These are phyloP conservation scores for Hydropsyche tenuis DNA, from an alignment of 1,140 invertebrate genomes.

Conservation along the genomic window DNA sequence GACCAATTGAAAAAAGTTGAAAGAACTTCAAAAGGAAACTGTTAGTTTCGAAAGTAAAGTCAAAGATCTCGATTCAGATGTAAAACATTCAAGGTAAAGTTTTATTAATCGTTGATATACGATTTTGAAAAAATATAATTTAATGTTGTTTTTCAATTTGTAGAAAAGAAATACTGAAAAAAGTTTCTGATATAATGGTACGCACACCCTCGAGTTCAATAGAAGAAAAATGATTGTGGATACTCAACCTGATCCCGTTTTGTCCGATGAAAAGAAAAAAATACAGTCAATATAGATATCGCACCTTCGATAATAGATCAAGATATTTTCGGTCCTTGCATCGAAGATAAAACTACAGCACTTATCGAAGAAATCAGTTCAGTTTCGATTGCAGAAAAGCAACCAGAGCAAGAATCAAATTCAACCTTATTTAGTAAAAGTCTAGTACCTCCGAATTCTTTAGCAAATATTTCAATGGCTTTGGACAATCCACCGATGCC, in stretches of 20 bases:
- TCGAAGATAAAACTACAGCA: slow-evolving; percentile 43
- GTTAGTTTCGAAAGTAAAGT: slow-evolving; percentile 67
- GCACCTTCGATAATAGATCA: slow-evolving; percentile 16
- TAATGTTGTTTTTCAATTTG: slow-evolving; percentile 51
- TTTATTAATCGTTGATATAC: too few relatives aligned
- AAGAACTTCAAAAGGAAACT: slow-evolving; percentile 68
- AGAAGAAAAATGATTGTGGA: slow-evolving; percentile 71
- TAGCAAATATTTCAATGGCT: slow-evolving; percentile 40
- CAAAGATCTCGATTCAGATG: slow-evolving; percentile 68
- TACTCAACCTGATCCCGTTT: slow-evolving; percentile 53
- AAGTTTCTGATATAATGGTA: slow-evolving; percentile 70
- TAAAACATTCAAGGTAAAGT: slow-evolving; percentile 73
- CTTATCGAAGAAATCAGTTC: slow-evolving; percentile 31
- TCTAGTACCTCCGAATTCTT: slow-evolving; percentile 56
- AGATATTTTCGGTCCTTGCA: slow-evolving; percentile 45
- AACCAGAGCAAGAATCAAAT: neutral
- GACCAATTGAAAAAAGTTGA: slow-evolving; percentile 53
- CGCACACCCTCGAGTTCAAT: slow-evolving; percentile 76
- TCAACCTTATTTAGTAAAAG: slow-evolving; percentile 49
- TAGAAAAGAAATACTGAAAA: slow-evolving; percentile 71
- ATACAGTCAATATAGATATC: neutral
- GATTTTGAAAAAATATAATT: slow-evolving; percentile 33
- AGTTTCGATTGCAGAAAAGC: neutral
- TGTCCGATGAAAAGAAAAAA: neutral
- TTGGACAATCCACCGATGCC: slow-evolving; percentile 46